Evolutionary conservation across 2,113 vertebrate genomes (phyloP), one percentile per base, ranked within the genome.

Genomic region (Phaetusa simplex): DNA sequence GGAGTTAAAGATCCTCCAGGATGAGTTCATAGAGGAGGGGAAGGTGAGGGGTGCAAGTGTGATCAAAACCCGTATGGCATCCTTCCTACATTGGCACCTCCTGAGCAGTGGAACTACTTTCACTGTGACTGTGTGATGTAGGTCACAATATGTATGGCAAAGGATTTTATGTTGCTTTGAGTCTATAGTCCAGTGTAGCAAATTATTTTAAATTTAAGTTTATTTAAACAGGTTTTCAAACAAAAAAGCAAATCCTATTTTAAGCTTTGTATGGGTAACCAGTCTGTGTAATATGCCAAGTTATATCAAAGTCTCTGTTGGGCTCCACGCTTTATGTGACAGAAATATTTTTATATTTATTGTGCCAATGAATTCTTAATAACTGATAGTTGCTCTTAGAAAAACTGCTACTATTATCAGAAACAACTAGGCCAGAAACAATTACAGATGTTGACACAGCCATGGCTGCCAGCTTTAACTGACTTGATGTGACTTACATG

Each of bases 391-490:
- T 77, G n/a, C 70, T 88, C 16, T 56, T 65, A 49, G 79, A 45
- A 81, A 81, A 93, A 20, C 43, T 40, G 6, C 29, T 38, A 7
- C 42, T 79, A 13, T 86, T 90, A 65, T 80, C 40, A 69, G 47
- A 80, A 83, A 32, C 71, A 91, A 77, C 67, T n/a, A 62, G 50
- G 55, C 82, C 83, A 94, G 81, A 95, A 95, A 38, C 49, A 80
- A 61, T 90, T 83, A 45, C 24, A 73, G 50, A 42, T 91, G 59
- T 86, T 88, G 76, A 83, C 59, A 80, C 22, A 59, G 53, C 56
- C 30, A 3, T 49, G 49, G 24, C 30, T 90, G 45, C 43, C 27
- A 77, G 36, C 64, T 81, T 83, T 73, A 61, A 49, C 50, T 88
- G 66, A 67, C 42, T 84, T 58, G 43, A 26, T 86, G 77, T 65